These are phyloP conservation scores for Chaetura pelagica DNA, from an alignment of 2,113 vertebrate species.

Conservation along the genomic window DNA sequence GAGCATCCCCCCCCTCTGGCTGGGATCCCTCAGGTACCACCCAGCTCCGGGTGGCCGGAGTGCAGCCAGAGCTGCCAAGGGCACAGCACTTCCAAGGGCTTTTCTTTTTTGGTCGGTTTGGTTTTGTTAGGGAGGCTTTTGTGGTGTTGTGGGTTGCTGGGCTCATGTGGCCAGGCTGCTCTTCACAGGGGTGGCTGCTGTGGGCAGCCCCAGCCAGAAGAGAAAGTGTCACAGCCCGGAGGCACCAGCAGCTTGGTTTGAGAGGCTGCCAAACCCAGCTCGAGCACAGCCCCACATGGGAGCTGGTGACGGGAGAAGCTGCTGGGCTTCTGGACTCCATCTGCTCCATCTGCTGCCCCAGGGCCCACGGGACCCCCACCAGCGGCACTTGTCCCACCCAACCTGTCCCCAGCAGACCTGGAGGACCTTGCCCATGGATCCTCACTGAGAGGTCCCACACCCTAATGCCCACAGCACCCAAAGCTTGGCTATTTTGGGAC, in stretches of 20 bases:
- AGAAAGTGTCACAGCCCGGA: not conserved
- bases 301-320: not conserved
- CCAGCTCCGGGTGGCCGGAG: accelerated
- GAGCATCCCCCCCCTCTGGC: not conserved
- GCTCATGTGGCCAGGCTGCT: accelerated
- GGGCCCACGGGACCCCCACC: not conserved
- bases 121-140: not conserved
- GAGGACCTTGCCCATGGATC: not conserved
- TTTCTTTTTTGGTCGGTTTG: no score
- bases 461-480: accelerated
- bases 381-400: not conserved
- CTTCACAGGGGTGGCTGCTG: not conserved
- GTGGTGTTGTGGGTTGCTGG: not conserved
- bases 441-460: not conserved
- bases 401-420: not conserved
- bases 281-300: not conserved
- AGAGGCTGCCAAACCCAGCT: not conserved
- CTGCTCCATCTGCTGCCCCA: not conserved
- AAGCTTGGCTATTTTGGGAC: not conserved
- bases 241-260: not conserved
- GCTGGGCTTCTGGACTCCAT: not conserved
- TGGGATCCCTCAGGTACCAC: accelerated
- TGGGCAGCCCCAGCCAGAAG: not conserved
- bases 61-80: accelerated
- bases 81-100: accelerated